Evolutionary conservation across 1,140 invertebrate genomes (phyloP).

Genomic region (Drosophila rufa): DNA sequence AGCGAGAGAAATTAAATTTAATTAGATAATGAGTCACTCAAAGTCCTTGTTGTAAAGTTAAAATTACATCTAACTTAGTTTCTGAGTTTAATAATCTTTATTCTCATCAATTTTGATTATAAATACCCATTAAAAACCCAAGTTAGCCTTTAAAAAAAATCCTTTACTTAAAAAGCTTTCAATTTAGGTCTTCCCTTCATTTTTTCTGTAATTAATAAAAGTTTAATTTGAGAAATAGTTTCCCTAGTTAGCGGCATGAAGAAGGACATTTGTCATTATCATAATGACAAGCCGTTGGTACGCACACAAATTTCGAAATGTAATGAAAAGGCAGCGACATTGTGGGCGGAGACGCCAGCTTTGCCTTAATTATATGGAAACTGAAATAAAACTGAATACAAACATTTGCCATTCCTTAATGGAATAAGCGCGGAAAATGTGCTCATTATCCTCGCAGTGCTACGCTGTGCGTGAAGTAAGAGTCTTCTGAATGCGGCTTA

Average conservation of each 20-base stretch:
- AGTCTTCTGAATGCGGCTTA: constrained; percentile 36
- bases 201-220: constrained; percentile 22
- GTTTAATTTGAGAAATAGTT: constrained; percentile 16
- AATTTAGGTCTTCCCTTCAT: too few species aligned
- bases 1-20: not conserved
- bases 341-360: constrained; percentile 16
- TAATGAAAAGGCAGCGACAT: constrained; percentile 34
- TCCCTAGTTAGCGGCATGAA: not conserved
- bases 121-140: too few species aligned
- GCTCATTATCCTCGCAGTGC: constrained; percentile 4
- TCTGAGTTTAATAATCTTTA: too few species aligned
- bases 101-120: too few species aligned
- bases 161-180: too few species aligned
- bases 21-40: constrained; percentile 6
- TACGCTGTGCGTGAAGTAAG: constrained; percentile 2
- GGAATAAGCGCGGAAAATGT: constrained; percentile 7
- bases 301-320: constrained; percentile 13
- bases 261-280: constrained; percentile 40
- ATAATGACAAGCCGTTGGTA: constrained; percentile 40
- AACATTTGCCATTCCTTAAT: constrained; percentile 32
- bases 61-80: too few species aligned
- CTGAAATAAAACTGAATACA: constrained; percentile 23
- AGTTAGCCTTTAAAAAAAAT: too few species aligned
- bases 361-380: constrained; percentile 33
- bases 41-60: too few species aligned